Percentiles rank a stretch among this genome's conserved stretches.
Evolutionary conservation across 2,113 vertebrate species (phyloP).

Genomic region (Arvicanthis niloticus): DNA sequence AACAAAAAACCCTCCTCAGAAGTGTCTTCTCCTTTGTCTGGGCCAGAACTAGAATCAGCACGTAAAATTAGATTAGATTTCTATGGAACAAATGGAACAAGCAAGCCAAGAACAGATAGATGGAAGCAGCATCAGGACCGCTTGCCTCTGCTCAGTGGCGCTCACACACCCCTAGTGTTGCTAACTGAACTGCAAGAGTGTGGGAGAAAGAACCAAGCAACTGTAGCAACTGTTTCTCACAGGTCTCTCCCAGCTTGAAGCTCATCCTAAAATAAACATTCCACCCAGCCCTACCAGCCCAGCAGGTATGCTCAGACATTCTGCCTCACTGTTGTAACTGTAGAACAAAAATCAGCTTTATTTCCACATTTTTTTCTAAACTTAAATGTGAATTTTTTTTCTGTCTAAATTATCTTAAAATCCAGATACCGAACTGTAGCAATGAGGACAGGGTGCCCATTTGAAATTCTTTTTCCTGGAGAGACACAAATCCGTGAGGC

Average conservation of each 20-base stretch:
- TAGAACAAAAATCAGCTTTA: slow-evolving; percentile 33
- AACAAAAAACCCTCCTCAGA: neutral
- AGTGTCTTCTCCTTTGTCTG: neutral
- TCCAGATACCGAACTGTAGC: neutral
- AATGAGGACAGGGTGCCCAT: neutral
- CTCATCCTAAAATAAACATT: slow-evolving; percentile 7
- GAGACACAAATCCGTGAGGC: neutral
- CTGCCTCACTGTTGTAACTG: neutral
- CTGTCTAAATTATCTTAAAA: neutral
- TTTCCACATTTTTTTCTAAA: slow-evolving; percentile 43
- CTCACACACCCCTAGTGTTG: neutral
- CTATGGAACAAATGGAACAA: slow-evolving; percentile 14
- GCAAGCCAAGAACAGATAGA: neutral
- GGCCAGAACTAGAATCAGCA: neutral
- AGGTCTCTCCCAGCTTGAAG: neutral
- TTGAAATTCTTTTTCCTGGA: neutral
- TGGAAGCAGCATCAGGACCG: neutral
- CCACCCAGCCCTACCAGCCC: neutral
- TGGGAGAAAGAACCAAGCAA: neutral
- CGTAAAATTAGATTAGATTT: slow-evolving; percentile 28
- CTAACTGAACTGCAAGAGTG: slow-evolving; percentile 10
- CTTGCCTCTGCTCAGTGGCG: neutral
- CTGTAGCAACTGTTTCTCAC: neutral
- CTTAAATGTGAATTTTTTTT: slow-evolving; percentile 28
- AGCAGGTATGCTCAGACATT: neutral